A percentile compares a stretch with the other conserved stretches of the same genome.
These are phyloP conservation scores for Cephus rjabovi DNA, from an alignment of 2,888 invertebrate species.

Conservation along the genomic window DNA sequence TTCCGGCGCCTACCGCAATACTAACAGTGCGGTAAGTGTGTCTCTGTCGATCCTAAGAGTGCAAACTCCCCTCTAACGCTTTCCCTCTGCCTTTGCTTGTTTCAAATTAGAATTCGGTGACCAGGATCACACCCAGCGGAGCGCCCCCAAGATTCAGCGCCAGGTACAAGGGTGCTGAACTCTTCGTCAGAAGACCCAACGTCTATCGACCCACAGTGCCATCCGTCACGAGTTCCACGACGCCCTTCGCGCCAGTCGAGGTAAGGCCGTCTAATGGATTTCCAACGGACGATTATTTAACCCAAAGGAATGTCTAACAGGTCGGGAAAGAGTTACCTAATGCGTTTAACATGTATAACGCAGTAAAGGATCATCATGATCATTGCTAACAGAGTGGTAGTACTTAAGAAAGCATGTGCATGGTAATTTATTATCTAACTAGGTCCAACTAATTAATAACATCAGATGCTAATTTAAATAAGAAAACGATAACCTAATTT, in stretches of 20 bases:
- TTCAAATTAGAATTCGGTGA: conserved; percentile 48
- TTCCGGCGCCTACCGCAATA: conserved; percentile 50
- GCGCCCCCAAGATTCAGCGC: conserved; percentile 60
- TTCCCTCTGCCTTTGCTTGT: background rate
- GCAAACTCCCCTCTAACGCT: background rate
- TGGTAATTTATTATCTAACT: background rate
- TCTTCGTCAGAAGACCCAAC: conserved; percentile 56
- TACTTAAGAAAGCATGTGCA: background rate
- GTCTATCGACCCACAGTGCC: conserved; percentile 51
- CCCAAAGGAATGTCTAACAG: background rate
- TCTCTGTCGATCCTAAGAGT: background rate
- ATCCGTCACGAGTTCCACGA: conserved; percentile 49
- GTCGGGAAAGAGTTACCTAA: background rate
- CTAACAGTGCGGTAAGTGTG: conserved; percentile 54
- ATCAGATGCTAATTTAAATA: background rate
- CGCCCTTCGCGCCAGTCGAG: conserved; percentile 50
- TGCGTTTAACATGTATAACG: background rate
- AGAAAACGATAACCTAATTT: background rate
- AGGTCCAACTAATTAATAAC: background rate
- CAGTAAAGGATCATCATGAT: background rate
- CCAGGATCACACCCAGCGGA: conserved; percentile 58
- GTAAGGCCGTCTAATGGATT: conserved; percentile 42
- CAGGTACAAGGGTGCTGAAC: conserved; percentile 61
- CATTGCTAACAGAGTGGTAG: background rate
- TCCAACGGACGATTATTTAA: background rate